Conservation (phyloP, 1,140 invertebrate genomes). For the Andrena cerasifolii region DNA sequence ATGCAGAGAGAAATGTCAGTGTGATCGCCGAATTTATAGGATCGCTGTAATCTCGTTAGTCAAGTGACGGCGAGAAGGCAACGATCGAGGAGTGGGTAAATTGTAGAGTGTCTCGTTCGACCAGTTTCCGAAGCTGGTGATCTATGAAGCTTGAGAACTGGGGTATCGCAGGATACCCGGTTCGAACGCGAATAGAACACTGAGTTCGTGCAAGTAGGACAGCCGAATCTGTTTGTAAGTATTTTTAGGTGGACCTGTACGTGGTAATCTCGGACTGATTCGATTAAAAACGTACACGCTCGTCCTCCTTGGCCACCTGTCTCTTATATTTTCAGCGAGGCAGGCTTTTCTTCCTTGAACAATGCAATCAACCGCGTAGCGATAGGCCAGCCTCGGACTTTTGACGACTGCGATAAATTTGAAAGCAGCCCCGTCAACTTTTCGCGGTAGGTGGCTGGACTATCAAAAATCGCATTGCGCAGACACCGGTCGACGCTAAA, state of each 20-base stretch:
- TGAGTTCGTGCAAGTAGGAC: not conserved
- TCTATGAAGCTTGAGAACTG: not conserved
- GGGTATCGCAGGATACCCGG: not conserved
- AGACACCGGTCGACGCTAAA: not conserved
- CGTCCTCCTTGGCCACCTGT: not conserved
- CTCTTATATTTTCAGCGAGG: not conserved
- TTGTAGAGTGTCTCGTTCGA: not conserved
- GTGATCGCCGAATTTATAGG: slow-evolving; percentile 2
- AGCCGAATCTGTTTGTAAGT: not conserved
- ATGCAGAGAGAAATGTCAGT: not conserved
- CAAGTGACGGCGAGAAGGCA: not conserved
- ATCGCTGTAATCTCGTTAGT: slow-evolving; percentile 2
- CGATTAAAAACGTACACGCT: not conserved
- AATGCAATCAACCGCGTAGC: not conserved
- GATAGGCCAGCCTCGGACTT: not conserved
- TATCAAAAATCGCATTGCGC: slow-evolving; percentile 1
- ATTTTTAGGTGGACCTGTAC: not conserved
- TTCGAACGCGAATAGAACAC: slow-evolving; percentile 4
- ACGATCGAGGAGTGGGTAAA: not conserved
- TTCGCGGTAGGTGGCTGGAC: not conserved
- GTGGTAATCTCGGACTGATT: not conserved
- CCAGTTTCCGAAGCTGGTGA: not conserved
- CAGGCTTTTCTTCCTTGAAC: not conserved
- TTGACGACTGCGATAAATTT: not conserved
- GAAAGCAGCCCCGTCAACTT: not conserved